Evolutionary conservation across 2,888 invertebrate species (phyloP).

Genomic region (Sepioteuthis lessoniana): DNA sequence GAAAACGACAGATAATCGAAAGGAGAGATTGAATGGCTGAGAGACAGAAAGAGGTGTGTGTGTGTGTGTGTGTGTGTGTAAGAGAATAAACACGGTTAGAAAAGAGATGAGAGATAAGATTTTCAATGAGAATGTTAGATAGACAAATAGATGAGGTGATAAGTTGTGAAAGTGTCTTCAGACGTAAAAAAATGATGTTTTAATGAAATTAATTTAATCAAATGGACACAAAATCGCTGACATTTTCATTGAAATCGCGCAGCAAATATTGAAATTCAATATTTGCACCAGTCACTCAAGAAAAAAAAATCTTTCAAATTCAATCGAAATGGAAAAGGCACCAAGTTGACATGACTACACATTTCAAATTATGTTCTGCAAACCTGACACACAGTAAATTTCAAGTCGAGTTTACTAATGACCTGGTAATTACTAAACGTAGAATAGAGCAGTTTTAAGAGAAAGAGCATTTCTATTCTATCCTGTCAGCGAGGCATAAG

Average conservation of each 20-base stretch:
- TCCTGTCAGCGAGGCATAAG: too few species aligned
- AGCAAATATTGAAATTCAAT: background rate
- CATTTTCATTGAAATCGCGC: background rate
- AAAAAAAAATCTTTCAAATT: background rate
- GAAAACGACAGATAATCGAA: too few species aligned
- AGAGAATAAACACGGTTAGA: too few species aligned
- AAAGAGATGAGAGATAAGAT: background rate
- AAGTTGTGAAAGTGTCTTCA: too few species aligned
- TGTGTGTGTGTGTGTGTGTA: too few species aligned
- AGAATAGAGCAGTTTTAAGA: too few species aligned
- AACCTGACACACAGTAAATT: background rate
- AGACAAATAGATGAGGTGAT: too few species aligned
- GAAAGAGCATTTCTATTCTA: too few species aligned
- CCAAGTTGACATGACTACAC: background rate
- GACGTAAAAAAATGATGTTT: background rate
- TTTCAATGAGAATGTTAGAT: too few species aligned
- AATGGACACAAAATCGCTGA: background rate
- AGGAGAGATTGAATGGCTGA: too few species aligned
- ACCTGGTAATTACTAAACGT: background rate
- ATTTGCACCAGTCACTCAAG: background rate
- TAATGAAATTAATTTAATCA: conserved; percentile 17
- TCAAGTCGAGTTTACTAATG: background rate
- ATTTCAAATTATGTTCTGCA: background rate
- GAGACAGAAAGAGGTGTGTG: too few species aligned
- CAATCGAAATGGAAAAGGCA: background rate